Conservation (phyloP, 2,113 vertebrate genomes). For the Oryzias javanicus region DNA sequence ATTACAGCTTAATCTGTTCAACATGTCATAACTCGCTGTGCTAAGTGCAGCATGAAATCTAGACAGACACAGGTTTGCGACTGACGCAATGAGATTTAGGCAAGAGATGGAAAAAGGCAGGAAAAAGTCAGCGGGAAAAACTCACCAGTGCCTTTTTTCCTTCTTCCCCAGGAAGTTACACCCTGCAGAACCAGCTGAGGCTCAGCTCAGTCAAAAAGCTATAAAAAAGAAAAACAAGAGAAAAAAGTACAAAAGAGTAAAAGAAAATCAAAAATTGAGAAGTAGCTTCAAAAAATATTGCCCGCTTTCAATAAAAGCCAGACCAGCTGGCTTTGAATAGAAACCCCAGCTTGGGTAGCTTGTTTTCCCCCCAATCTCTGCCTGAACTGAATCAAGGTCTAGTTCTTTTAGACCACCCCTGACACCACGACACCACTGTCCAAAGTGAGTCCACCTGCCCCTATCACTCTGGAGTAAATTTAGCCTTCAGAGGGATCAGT, state of each 20-base stretch:
- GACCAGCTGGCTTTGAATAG: constrained; percentile 99
- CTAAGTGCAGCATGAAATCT: constrained; percentile 19
- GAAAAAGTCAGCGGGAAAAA: constrained; percentile 73
- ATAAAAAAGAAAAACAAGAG: constrained; percentile 29
- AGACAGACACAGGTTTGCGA: constrained; percentile 45
- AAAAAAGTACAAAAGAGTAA: constrained; percentile 15
- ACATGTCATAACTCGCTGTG: constrained; percentile 44
- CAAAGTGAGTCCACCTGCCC: constrained; percentile 83
- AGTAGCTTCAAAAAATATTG: constrained; percentile 63
- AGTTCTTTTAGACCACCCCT: constrained; percentile 80
- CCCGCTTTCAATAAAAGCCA: constrained; percentile 90
- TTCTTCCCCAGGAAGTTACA: constrained; percentile 95
- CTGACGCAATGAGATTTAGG: constrained; percentile 38
- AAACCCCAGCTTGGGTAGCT: constrained; percentile 90
- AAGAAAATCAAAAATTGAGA: constrained; percentile 31
- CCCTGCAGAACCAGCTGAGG: constrained; percentile 95
- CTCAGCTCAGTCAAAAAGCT: constrained; percentile 79
- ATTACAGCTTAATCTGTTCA: constrained; percentile 52
- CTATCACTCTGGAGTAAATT: constrained; percentile 93
- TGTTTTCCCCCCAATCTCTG: constrained; percentile 82
- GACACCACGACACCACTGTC: constrained; percentile 70
- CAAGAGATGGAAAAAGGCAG: constrained; percentile 29
- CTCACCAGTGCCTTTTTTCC: constrained; percentile 88
- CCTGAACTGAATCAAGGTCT: constrained; percentile 83
- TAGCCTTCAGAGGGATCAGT: constrained; percentile 93